Percentiles rank a stretch among this genome's conserved stretches.
Evolutionary conservation across 1,140 invertebrate species (phyloP).

Genomic region (Drosophila sturtevanti): DNA sequence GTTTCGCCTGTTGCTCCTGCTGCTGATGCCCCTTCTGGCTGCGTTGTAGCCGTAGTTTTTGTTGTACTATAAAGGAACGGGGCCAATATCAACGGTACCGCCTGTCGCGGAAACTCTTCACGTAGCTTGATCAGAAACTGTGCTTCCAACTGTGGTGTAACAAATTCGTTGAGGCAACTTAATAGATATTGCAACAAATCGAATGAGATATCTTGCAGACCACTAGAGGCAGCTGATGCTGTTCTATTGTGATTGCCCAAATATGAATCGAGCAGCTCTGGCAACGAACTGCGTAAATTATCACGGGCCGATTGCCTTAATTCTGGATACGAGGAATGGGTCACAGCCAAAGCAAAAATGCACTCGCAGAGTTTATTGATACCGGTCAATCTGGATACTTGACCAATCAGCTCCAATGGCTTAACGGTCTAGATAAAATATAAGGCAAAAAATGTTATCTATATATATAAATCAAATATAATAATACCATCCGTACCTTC

Average conservation of each 20-base stretch:
- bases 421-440: constrained; percentile 39
- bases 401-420: constrained; percentile 88
- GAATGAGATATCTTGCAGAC: constrained; percentile 93
- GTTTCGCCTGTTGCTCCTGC: constrained; percentile 70
- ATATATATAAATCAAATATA: constrained; percentile 3
- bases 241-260: constrained; percentile 87
- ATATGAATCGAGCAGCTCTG: constrained; percentile 92
- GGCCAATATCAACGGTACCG: constrained; percentile 93
- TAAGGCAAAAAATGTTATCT: constrained; percentile 83
- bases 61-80: constrained; percentile 88
- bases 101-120: constrained; percentile 93
- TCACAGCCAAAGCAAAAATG: constrained; percentile 92
- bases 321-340: constrained; percentile 90
- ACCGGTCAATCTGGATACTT: constrained; percentile 92
- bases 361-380: constrained; percentile 94
- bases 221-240: constrained; percentile 88
- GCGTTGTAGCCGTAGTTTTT: constrained; percentile 40
- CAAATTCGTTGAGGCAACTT: constrained; percentile 84
- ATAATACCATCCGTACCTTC: constrained; percentile 83
- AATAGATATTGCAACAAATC: constrained; percentile 94
- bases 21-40: constrained; percentile 44
- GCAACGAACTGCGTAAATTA: constrained; percentile 91
- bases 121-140: constrained; percentile 91
- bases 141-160: constrained; percentile 88
- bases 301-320: constrained; percentile 88